phyloP scores from a whole-genome alignment of 2,113 vertebrate species.

The Tor tambroides region DNA sequence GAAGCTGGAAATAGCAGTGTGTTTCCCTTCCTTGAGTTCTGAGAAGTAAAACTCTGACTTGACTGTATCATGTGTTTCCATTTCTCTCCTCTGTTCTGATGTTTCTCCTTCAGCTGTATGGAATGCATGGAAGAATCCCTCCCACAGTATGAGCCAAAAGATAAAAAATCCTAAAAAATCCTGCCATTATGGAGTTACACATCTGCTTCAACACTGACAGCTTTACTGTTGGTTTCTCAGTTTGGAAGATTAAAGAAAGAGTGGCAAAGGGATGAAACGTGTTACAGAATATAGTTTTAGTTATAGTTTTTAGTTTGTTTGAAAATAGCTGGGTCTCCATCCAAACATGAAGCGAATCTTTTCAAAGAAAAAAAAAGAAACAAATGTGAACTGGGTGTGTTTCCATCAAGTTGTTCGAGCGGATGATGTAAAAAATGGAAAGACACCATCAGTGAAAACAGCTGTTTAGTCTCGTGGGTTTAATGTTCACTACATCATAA shows the following conservation, averaged over 20 bases:
- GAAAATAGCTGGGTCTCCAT: no score
- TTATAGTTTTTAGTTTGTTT: background rate
- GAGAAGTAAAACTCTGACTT: constrained; percentile 27
- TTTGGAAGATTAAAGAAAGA: background rate
- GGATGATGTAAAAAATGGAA: no score
- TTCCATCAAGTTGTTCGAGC: no score
- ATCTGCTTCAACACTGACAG: background rate
- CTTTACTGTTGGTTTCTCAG: background rate
- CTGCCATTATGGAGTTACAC: background rate
- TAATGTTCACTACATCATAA: no score
- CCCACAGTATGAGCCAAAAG: constrained; percentile 34
- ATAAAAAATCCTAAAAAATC: constrained; percentile 26
- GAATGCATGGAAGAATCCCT: constrained; percentile 43
- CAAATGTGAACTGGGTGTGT: no score
- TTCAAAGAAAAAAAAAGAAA: no score
- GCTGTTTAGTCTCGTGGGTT: no score
- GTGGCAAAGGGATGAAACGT: background rate
- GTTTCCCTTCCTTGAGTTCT: constrained; percentile 25
- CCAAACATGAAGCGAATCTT: no score
- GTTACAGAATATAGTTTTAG: background rate
- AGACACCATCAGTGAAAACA: no score
- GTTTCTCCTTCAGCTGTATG: constrained; percentile 19
- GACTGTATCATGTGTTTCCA: background rate
- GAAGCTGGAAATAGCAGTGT: background rate
- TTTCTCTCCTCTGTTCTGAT: constrained; percentile 27